These are phyloP conservation scores for Poeciliopsis prolifica DNA, from an alignment of 2,113 vertebrate species.

Conservation along the genomic window DNA sequence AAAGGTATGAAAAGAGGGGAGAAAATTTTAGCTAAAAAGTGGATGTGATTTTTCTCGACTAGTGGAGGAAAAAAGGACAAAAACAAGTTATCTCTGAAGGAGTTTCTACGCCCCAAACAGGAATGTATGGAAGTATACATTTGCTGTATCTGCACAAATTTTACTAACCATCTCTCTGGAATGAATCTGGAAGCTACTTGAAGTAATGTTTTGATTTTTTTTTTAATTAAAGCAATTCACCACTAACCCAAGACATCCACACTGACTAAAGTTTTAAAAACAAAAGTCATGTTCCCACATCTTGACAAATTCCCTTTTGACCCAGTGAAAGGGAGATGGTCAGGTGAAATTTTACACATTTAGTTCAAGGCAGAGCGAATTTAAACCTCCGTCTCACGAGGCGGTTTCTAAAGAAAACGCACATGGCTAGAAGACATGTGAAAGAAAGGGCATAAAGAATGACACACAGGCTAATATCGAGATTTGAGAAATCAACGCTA, in stretches of 20 bases:
- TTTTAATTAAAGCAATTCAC: neutral
- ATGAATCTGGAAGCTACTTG: neutral
- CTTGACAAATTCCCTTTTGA: constrained; percentile 35
- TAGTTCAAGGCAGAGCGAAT: constrained; percentile 62
- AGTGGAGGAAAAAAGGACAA: constrained; percentile 38
- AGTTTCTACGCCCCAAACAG: constrained; percentile 11
- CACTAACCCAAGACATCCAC: neutral
- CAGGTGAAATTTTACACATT: fast-evolving
- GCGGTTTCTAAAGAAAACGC: constrained; percentile 85
- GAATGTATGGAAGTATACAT: constrained; percentile 13
- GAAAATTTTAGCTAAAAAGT: neutral
- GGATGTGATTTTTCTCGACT: constrained; percentile 11
- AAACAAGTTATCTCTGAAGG: neutral
- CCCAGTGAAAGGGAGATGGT: constrained; percentile 14
- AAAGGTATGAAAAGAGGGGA: neutral
- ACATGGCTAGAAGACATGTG: constrained; percentile 88
- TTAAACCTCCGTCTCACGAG: constrained; percentile 72
- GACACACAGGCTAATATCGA: constrained; percentile 90
- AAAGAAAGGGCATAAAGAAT: constrained; percentile 88
- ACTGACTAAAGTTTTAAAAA: neutral
- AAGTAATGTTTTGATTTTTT: neutral
- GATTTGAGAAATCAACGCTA: constrained; percentile 85
- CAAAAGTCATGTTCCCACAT: constrained; percentile 23
- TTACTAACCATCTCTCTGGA: neutral
- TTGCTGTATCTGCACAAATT: constrained; percentile 12